Evolutionary conservation across 2,888 invertebrate species (phyloP).

Genomic region (Spilosoma lubricipeda): DNA sequence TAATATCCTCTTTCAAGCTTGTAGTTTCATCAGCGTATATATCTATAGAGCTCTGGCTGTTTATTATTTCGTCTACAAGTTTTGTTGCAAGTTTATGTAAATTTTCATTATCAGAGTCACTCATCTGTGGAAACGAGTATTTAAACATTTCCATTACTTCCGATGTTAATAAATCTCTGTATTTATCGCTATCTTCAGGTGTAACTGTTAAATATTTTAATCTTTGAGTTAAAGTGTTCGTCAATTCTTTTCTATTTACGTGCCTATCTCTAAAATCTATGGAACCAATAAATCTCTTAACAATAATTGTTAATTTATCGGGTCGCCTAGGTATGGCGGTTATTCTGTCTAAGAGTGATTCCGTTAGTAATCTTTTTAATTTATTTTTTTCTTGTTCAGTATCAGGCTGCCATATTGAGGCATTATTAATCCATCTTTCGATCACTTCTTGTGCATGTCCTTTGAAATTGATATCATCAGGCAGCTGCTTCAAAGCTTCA

Average conservation of each 20-base stretch:
- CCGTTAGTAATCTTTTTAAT: slow-evolving; percentile 51
- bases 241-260: slow-evolving; percentile 32
- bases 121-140: slow-evolving; percentile 36
- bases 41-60: slow-evolving; percentile 6
- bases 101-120: slow-evolving; percentile 29
- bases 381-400: slow-evolving; percentile 42
- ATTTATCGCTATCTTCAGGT: slow-evolving; percentile 35
- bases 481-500: slow-evolving; percentile 42
- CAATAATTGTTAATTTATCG: slow-evolving; percentile 40
- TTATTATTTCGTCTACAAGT: slow-evolving; percentile 1
- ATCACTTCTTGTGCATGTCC: slow-evolving; percentile 48
- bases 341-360: slow-evolving; percentile 49
- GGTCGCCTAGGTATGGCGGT: slow-evolving; percentile 28
- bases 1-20: slow-evolving; percentile 23
- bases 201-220: slow-evolving; percentile 40
- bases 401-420: slow-evolving; percentile 63
- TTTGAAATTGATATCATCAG: slow-evolving; percentile 44
- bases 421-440: slow-evolving; percentile 43
- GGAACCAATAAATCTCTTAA: slow-evolving; percentile 43
- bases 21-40: slow-evolving; percentile 19
- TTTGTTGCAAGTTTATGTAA: neutral
- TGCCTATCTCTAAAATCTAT: slow-evolving; percentile 40
- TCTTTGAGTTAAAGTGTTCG: slow-evolving; percentile 38
- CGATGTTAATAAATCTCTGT: slow-evolving; percentile 40
- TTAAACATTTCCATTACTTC: slow-evolving; percentile 47